phyloP scores from a whole-genome alignment of 2,888 invertebrate genomes.

The Petrolisthes cinctipes region DNA sequence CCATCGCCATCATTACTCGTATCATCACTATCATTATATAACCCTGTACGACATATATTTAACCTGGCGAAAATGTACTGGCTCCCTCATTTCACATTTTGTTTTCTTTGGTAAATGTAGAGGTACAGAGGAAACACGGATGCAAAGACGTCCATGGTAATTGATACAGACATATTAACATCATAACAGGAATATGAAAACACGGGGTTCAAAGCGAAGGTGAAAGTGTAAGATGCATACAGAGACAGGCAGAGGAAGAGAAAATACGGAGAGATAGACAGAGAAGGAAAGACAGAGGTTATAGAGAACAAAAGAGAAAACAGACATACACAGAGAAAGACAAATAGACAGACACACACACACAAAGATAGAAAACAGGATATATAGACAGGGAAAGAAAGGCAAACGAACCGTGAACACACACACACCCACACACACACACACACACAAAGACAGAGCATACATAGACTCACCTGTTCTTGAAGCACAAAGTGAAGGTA shows the following conservation, averaged over 20 bases:
- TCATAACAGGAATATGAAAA: background rate
- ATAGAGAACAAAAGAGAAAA: background rate
- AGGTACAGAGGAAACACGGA: background rate
- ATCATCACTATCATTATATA: no score
- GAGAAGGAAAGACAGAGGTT: background rate
- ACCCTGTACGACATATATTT: no score
- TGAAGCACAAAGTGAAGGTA: constrained; percentile 53
- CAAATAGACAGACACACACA: background rate
- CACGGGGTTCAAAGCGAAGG: background rate
- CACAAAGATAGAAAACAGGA: background rate
- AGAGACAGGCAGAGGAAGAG: background rate
- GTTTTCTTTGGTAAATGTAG: no score
- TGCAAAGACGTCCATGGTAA: background rate
- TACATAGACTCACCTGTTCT: constrained; percentile 3
- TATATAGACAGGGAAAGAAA: background rate
- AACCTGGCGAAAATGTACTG: no score
- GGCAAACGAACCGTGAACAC: background rate
- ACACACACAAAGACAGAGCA: background rate
- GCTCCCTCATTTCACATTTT: no score
- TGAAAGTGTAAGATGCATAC: background rate
- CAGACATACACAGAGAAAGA: background rate
- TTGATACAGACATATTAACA: background rate
- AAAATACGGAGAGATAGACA: no score
- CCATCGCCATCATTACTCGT: no score
- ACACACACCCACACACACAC: background rate